Conservation (phyloP, 2,888 invertebrate genomes). For the Onchidella celtica region DNA sequence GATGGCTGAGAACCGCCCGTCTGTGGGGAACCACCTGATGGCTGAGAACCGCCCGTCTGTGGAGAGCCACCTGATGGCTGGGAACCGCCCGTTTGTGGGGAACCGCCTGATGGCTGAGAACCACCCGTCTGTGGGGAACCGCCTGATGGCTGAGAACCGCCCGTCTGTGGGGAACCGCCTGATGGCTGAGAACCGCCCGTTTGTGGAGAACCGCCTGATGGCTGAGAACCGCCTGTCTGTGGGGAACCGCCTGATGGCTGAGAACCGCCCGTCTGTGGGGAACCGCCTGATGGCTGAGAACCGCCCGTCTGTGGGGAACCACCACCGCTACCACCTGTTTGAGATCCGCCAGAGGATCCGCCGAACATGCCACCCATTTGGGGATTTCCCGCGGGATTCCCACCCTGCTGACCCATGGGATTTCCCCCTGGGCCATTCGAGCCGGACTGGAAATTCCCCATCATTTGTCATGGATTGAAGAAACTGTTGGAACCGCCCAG, state of each 20-base stretch:
- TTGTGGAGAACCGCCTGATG: not conserved
- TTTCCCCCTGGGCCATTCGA: not conserved
- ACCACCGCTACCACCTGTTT: not conserved
- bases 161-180: not conserved
- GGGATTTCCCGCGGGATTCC: not conserved
- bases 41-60: not conserved
- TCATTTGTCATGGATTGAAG: slow-evolving; percentile 1
- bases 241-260: not conserved
- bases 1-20: not conserved
- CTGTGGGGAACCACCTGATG: not conserved
- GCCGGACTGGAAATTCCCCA: not conserved
- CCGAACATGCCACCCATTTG: not conserved
- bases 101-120: not conserved
- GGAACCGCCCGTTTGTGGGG: not conserved
- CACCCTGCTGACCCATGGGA: slow-evolving; percentile 14
- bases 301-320: not conserved
- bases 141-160: not conserved
- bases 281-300: not conserved
- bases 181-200: not conserved
- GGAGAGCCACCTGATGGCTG: not conserved
- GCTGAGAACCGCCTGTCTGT: not conserved
- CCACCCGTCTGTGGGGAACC: not conserved
- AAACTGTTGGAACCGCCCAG: not conserved
- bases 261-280: not conserved
- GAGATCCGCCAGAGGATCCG: not conserved